These are phyloP conservation scores for Netelia melanura DNA, from an alignment of 2,888 invertebrate genomes.

Conservation along the genomic window DNA sequence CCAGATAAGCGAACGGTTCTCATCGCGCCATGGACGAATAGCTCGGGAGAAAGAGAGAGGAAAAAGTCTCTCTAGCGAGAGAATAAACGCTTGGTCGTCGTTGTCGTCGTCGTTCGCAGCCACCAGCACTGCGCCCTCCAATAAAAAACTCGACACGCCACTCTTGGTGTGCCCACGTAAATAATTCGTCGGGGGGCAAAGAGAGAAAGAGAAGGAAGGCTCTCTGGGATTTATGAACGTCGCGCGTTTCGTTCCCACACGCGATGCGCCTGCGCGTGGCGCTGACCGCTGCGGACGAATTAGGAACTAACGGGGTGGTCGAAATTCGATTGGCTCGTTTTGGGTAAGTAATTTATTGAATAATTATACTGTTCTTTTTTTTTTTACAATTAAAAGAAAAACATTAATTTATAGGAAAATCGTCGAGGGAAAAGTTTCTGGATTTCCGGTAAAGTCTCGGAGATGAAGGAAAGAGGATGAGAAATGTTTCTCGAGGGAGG, in stretches of 20 bases:
- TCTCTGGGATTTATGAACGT: constrained; percentile 52
- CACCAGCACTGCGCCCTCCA: constrained; percentile 16
- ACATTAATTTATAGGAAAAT: background rate
- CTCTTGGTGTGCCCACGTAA: constrained; percentile 53
- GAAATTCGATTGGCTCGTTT: too few species aligned
- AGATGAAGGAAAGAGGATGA: too few species aligned
- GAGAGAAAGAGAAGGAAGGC: background rate
- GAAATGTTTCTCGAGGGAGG: too few species aligned
- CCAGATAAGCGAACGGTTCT: background rate
- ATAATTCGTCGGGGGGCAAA: constrained; percentile 52
- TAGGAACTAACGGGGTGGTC: background rate
- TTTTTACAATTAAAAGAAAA: too few species aligned
- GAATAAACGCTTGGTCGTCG: background rate
- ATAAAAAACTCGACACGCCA: constrained; percentile 58
- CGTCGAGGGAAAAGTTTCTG: background rate
- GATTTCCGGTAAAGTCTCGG: background rate
- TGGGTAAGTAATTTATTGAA: too few species aligned
- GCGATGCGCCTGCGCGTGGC: background rate
- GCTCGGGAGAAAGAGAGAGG: background rate
- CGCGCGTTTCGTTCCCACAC: constrained; percentile 56
- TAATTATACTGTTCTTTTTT: too few species aligned
- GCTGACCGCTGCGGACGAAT: background rate
- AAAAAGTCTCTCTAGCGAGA: background rate
- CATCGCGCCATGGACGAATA: background rate
- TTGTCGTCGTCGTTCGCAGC: background rate